A percentile compares a stretch with the other conserved stretches of the same genome.
Evolutionary conservation across 2,797 vertebrate species (phyloP).

Genomic region (Craterocephalus amniculus): DNA sequence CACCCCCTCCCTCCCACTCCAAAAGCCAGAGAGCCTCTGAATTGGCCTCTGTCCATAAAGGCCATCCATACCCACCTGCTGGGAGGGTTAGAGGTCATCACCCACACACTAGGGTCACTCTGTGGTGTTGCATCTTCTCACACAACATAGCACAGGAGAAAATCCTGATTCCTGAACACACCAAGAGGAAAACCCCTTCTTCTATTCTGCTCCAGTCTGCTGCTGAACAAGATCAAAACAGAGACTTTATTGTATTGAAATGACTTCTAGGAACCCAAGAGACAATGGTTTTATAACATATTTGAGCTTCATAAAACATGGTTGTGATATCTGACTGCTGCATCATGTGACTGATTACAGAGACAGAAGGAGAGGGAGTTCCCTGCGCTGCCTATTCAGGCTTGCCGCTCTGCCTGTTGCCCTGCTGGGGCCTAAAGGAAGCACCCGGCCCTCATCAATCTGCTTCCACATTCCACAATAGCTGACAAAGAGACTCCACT

Average conservation of each 20-base stretch:
- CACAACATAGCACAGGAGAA: conserved; percentile 15
- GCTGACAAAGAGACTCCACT: conserved; percentile 81
- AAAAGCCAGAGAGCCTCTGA: conserved; percentile 57
- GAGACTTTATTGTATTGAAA: conserved; percentile 8
- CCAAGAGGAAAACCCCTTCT: background rate
- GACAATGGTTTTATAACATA: background rate
- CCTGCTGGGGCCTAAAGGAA: conserved; percentile 77
- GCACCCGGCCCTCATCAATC: conserved; percentile 80
- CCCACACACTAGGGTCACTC: conserved; percentile 42
- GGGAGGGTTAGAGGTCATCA: conserved; percentile 75
- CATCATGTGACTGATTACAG: conserved; percentile 37
- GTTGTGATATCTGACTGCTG: conserved; percentile 20
- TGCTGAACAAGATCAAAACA: background rate
- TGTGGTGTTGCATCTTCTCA: conserved; percentile 33
- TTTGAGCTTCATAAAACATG: conserved; percentile 28
- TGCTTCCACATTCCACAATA: conserved; percentile 83
- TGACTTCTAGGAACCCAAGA: background rate
- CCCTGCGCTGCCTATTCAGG: conserved; percentile 46
- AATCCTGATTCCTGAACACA: conserved; percentile 1
- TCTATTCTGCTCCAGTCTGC: background rate
- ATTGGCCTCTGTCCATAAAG: conserved; percentile 65
- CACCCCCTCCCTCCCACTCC: conserved; percentile 36
- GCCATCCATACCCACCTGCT: conserved; percentile 77
- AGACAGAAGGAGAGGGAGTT: conserved; percentile 58
- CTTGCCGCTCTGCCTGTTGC: conserved; percentile 62